Percentiles rank a stretch among this genome's conserved stretches.
Conservation (phyloP, 2,797 vertebrate species). For the Epinephelus awoara region DNA sequence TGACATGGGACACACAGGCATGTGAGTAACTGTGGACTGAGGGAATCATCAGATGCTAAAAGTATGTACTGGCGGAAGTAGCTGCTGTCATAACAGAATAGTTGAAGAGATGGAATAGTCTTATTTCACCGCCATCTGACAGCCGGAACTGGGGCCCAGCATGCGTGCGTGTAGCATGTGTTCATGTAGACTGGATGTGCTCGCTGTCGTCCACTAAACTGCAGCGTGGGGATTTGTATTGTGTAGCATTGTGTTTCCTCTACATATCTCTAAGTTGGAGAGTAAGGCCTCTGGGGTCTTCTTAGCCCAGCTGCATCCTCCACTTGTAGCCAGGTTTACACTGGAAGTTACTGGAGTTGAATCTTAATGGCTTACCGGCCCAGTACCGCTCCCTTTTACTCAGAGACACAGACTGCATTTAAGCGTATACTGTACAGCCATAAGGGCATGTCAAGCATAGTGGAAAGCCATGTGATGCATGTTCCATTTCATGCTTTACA, state of each 20-base stretch:
- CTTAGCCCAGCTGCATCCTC: constrained; percentile 80
- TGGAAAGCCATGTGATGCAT: constrained; percentile 42
- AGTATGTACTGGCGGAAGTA: constrained; percentile 66
- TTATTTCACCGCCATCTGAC: constrained; percentile 68
- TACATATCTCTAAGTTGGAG: constrained; percentile 65
- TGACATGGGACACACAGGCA: constrained; percentile 69
- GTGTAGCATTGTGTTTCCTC: constrained; percentile 65
- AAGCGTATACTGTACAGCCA: constrained; percentile 33
- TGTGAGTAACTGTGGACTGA: constrained; percentile 53
- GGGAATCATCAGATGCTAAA: constrained; percentile 62
- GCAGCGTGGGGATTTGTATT: constrained; percentile 62
- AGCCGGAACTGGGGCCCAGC: constrained; percentile 54
- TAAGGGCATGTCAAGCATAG: constrained; percentile 33
- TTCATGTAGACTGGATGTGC: constrained; percentile 34
- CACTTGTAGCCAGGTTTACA: constrained; percentile 71
- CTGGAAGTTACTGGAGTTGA: constrained; percentile 72
- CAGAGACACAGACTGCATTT: constrained; percentile 36
- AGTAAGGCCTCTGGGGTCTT: constrained; percentile 70
- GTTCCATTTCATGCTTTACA: constrained; percentile 52
- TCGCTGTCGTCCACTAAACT: constrained; percentile 34
- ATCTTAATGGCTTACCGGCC: constrained; percentile 71
- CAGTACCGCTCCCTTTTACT: constrained; percentile 28
- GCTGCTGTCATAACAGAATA: constrained; percentile 70
- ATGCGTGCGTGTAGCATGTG: constrained; percentile 47
- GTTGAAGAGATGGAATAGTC: constrained; percentile 62